Evolutionary conservation across 1,140 invertebrate species (phyloP), one percentile per base, ranked within the genome.

Genomic region (Pemphigus obesinymphae): DNA sequence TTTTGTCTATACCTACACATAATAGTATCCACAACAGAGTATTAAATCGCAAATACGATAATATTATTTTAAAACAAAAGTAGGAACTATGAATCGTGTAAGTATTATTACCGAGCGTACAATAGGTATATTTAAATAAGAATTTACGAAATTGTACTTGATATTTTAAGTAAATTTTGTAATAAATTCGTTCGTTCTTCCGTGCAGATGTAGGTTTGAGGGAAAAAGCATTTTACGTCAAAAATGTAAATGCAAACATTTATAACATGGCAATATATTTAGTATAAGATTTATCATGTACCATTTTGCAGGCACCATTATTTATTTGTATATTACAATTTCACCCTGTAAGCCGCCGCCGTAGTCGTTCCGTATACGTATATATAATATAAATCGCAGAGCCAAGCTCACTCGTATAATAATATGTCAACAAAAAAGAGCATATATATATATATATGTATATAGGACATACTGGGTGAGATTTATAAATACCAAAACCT

Each of bases 291-390:
- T 73, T 73, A 73, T 73, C 70, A 20, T 26, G 26, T 73, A 50
- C 70, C 43, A 73, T 50, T n/a, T 31, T 50, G 31, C 43, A 73
- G 23, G 7, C 70, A 50, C 43, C 31, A 73, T 73, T 31, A 48
- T 73, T 73, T 73, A 73, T 73, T 31, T n/a, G 45, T 70, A 73
- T 73, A 73, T 50, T 50, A 73, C 45, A 31, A 70, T 70, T 70
- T 63, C 61, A n/a, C 10, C 23, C 0, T 29, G 5, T 43, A 45
- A 15, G 7, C 23, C 7, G 37, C 20, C 48, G 17, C 23, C 7
- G 37, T 50, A 13, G 17, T 26, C 6, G 11, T 70, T 70, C 15
- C 37, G 23, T 58, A 29, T 45, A 43, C 6, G 7, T 40, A 66
- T 37, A 37, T 37, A 20, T 23, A 40, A 40, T 40, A 40, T 40